These are phyloP conservation scores for Calidris pugnax DNA, from an alignment of 2,113 vertebrate genomes.

Conservation along the genomic window DNA sequence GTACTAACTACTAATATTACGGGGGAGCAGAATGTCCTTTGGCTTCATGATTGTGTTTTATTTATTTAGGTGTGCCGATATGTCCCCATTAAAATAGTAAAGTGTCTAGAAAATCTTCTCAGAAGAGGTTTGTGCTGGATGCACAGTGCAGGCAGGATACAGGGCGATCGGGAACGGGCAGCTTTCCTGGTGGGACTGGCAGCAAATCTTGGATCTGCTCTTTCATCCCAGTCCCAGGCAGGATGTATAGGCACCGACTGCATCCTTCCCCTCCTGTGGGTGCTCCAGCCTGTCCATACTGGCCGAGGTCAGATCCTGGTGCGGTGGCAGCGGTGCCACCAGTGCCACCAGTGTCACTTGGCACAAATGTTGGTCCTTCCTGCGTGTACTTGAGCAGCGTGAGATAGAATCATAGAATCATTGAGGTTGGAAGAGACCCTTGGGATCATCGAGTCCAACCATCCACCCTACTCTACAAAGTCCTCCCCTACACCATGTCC, in stretches of 20 bases:
- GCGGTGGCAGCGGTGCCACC: not conserved
- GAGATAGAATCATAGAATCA: too few relatives aligned
- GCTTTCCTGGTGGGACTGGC: not conserved
- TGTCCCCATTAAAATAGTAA: not conserved
- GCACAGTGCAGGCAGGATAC: fast-evolving
- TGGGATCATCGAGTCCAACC: too few relatives aligned
- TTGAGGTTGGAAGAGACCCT: too few relatives aligned
- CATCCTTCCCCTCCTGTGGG: fast-evolving
- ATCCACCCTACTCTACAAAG: too few relatives aligned
- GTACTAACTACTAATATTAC: not conserved
- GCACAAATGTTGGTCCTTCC: not conserved
- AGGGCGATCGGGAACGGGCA: fast-evolving
- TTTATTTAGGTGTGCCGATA: not conserved
- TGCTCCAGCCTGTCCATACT: fast-evolving
- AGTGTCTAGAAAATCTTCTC: not conserved
- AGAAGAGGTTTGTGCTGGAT: fast-evolving
- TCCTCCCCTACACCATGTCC: too few relatives aligned
- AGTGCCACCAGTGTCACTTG: fast-evolving
- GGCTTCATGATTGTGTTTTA: not conserved
- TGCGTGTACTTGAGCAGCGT: fast-evolving
- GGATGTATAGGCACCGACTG: fast-evolving
- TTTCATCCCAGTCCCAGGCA: not conserved
- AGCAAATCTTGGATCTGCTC: not conserved
- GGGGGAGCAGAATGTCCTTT: not conserved
- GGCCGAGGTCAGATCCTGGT: not conserved